Conservation (phyloP, 1,140 invertebrate genomes). For the Wasmannia auropunctata region DNA sequence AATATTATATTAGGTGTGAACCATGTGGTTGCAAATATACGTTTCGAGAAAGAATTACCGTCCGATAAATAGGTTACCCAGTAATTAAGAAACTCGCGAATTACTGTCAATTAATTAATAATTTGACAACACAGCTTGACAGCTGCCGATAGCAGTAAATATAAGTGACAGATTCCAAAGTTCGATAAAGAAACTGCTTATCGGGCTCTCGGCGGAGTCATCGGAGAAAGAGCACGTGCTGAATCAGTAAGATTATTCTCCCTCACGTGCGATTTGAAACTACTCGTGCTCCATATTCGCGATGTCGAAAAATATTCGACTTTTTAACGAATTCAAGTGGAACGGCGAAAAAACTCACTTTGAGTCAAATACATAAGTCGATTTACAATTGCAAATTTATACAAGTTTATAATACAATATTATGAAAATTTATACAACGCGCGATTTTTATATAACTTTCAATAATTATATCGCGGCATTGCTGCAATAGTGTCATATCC, state of each 20-base stretch:
- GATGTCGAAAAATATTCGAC: not conserved
- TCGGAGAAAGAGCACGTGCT: conserved; percentile 18
- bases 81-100: not conserved
- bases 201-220: not conserved
- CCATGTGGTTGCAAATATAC: not conserved
- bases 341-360: not conserved
- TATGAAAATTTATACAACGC: not conserved
- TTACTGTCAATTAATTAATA: not conserved
- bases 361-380: not conserved
- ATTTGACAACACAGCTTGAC: not conserved
- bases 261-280: not conserved
- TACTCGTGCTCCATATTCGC: not conserved
- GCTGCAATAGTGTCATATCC: too few species aligned
- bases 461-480: too few species aligned
- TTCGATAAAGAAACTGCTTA: conserved; percentile 40
- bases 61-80: not conserved
- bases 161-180: not conserved
- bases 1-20: not conserved
- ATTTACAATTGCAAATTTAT: not conserved
- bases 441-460: not conserved
- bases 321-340: not conserved
- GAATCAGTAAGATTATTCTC: conserved; percentile 24
- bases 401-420: too few species aligned
- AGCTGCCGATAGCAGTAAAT: not conserved
- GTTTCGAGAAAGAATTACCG: not conserved